These are phyloP conservation scores for Pluvianellus socialis DNA, from an alignment of 2,113 vertebrate genomes.

Conservation along the genomic window DNA sequence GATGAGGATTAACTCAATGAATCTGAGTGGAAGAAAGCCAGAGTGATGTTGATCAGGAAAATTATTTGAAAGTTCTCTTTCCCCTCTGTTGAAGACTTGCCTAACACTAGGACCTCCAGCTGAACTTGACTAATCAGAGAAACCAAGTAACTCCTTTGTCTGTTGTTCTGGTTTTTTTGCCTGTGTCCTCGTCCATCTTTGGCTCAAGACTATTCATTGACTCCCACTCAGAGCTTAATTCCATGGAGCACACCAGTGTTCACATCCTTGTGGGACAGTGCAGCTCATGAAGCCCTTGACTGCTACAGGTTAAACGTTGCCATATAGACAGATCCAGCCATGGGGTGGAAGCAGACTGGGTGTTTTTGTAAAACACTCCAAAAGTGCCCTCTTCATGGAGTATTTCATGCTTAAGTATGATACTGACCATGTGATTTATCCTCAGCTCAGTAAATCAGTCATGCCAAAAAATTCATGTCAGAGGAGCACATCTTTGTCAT, in stretches of 20 bases:
- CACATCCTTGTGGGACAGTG: neutral
- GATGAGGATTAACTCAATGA: neutral
- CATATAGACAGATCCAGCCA: neutral
- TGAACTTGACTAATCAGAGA: neutral
- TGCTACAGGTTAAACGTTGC: neutral
- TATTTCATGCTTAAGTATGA: neutral
- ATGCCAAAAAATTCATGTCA: neutral
- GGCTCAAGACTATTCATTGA: neutral
- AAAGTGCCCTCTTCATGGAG: neutral
- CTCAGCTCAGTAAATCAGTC: neutral
- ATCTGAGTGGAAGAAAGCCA: neutral
- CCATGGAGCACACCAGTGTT: neutral
- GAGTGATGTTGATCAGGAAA: neutral
- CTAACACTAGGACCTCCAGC: neutral
- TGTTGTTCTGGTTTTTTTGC: neutral
- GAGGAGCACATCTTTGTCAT: neutral
- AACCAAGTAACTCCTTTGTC: neutral
- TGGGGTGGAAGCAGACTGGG: neutral
- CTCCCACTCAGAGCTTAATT: neutral
- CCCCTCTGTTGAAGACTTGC: neutral
- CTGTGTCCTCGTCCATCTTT: neutral
- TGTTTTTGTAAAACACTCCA: neutral
- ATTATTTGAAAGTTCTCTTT: neutral
- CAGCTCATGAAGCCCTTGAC: neutral
- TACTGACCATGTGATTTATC: neutral